Percentiles rank a stretch among this genome's conserved stretches.
Conservation (phyloP, 2,888 invertebrate species). For the Lasioglossum calceatum region DNA sequence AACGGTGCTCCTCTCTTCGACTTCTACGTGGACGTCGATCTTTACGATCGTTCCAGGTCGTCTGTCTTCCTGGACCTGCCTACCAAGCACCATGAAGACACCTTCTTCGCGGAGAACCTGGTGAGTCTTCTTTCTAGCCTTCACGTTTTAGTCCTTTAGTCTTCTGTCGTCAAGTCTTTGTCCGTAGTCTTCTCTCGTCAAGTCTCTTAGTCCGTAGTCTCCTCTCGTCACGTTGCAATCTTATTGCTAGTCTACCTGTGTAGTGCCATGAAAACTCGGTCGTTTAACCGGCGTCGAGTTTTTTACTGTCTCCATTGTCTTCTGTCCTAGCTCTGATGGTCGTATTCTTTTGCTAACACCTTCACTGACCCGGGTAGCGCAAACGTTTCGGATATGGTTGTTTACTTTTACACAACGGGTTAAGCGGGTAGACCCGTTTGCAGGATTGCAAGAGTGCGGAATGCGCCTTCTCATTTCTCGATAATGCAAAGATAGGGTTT, state of each 20-base stretch:
- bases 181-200: background rate
- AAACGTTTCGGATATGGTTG: background rate
- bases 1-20: slow-evolving; percentile 85
- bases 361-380: background rate
- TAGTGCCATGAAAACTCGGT: background rate
- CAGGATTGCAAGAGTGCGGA: too few species aligned
- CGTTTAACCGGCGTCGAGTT: background rate
- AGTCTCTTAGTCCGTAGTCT: background rate
- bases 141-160: background rate
- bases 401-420: too few species aligned
- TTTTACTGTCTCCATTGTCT: background rate
- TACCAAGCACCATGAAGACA: slow-evolving; percentile 74
- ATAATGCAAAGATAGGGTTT: too few species aligned
- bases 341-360: background rate
- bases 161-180: background rate
- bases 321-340: background rate
- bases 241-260: background rate
- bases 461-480: too few species aligned
- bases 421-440: too few species aligned
- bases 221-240: background rate
- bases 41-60: slow-evolving; percentile 82
- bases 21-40: slow-evolving; percentile 84
- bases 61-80: slow-evolving; percentile 85
- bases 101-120: slow-evolving; percentile 74
- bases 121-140: slow-evolving; percentile 62